Percentiles rank a stretch among this genome's conserved stretches.
Evolutionary conservation across 1,140 invertebrate species (phyloP).

Genomic region (Galleria mellonella): DNA sequence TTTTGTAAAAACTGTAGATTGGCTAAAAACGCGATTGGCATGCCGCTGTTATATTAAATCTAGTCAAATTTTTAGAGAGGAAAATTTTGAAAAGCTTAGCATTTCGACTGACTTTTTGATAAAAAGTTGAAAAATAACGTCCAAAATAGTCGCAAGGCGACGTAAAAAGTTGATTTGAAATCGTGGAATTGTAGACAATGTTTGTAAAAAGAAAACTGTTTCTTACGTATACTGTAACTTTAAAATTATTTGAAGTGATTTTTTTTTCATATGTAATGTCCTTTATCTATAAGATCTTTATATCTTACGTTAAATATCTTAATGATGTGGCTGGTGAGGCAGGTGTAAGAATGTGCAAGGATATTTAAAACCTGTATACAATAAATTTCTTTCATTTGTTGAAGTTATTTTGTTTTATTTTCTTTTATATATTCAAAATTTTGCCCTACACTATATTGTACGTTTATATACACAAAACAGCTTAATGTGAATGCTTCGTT

Average conservation of each 20-base stretch:
- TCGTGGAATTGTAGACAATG: slow-evolving; percentile 64
- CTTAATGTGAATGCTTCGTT: neutral
- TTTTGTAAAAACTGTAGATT: slow-evolving; percentile 22
- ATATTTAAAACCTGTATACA: slow-evolving; percentile 74
- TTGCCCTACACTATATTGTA: neutral
- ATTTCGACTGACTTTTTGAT: slow-evolving; percentile 66
- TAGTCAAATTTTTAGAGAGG: slow-evolving; percentile 67
- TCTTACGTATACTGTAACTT: slow-evolving; percentile 52
- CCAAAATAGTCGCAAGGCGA: slow-evolving; percentile 65
- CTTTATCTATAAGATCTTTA: slow-evolving; percentile 67
- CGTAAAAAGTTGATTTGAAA: slow-evolving; percentile 61
- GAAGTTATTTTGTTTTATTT: slow-evolving; percentile 66
- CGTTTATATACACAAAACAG: neutral
- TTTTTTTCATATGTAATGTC: slow-evolving; percentile 66
- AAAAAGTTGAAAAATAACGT: slow-evolving; percentile 49
- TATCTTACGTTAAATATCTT: slow-evolving; percentile 67
- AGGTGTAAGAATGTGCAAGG: slow-evolving; percentile 65
- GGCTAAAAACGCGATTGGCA: slow-evolving; percentile 54
- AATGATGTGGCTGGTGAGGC: slow-evolving; percentile 63
- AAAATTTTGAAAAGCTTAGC: slow-evolving; percentile 45
- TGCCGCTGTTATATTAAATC: slow-evolving; percentile 59
- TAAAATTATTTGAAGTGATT: slow-evolving; percentile 55
- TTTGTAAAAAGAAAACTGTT: slow-evolving; percentile 42
- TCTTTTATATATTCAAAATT: slow-evolving; percentile 4
- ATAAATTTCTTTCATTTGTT: slow-evolving; percentile 75